Percentiles rank a stretch among this genome's conserved stretches.
These are phyloP conservation scores for Fragum sueziense DNA, from an alignment of 2,888 invertebrate species.

Conservation along the genomic window DNA sequence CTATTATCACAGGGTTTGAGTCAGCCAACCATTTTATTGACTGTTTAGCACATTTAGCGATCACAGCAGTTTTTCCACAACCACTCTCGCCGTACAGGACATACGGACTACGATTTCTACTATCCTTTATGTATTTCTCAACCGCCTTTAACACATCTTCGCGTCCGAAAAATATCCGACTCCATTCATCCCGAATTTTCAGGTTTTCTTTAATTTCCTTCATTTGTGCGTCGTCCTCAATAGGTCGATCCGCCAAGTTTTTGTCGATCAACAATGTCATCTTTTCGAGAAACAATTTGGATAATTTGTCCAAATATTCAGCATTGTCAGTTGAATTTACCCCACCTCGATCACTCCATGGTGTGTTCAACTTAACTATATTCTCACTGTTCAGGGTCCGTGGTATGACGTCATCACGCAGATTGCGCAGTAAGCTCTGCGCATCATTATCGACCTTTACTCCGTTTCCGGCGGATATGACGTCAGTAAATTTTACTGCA, in stretches of 20 bases:
- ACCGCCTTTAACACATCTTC: conserved; percentile 56
- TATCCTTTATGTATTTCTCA: conserved; percentile 46
- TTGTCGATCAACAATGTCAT: conserved; percentile 66
- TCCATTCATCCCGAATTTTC: conserved; percentile 59
- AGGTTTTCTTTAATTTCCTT: conserved; percentile 69
- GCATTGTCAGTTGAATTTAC: conserved; percentile 61
- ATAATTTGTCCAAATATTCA: conserved; percentile 63
- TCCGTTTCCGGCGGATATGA: conserved; percentile 36
- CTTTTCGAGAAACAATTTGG: conserved; percentile 62
- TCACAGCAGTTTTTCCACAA: conserved; percentile 76
- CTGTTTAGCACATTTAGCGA: conserved; percentile 69
- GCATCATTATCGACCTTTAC: conserved; percentile 57
- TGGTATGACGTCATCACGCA: conserved; percentile 55
- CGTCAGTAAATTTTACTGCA: conserved; percentile 60
- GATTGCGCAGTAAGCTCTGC: conserved; percentile 49
- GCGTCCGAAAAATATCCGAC: conserved; percentile 70
- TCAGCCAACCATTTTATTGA: conserved; percentile 62
- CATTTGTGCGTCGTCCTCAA: conserved; percentile 61
- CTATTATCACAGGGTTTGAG: conserved; percentile 63
- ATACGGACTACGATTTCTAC: conserved; percentile 55
- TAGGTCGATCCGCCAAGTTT: conserved; percentile 56
- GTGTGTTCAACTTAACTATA: conserved; percentile 47
- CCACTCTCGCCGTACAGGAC: conserved; percentile 75
- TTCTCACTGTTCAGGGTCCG: conserved; percentile 53
- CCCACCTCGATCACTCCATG: conserved; percentile 64